Evolutionary conservation across 2,888 invertebrate genomes (phyloP).

Genomic region (Aspidiotus rigidus): DNA sequence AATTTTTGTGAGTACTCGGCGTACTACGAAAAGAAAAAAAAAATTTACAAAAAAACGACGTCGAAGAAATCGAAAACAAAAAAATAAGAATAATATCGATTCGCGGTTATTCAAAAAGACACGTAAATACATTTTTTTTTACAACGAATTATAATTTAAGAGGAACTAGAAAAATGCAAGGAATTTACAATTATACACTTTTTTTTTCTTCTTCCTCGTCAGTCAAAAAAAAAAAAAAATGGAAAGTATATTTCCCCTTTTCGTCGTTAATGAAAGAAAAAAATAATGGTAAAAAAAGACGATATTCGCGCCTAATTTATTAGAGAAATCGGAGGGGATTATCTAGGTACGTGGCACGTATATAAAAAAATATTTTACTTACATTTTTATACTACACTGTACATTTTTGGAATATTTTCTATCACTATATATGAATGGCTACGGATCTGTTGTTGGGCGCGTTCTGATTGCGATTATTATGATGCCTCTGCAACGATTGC

Average conservation of each 20-base stretch:
- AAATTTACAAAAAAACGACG: neutral
- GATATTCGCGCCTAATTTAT: neutral
- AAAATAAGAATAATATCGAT: slow-evolving; percentile 1
- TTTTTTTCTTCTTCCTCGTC: neutral
- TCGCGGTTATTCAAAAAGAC: neutral
- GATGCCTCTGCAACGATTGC: no score
- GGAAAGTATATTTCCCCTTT: neutral
- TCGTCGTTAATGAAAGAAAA: neutral
- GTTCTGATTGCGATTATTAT: slow-evolving; percentile 45
- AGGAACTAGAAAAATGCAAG: slow-evolving; percentile 12
- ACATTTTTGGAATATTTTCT: slow-evolving; percentile 10
- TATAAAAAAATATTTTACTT: neutral
- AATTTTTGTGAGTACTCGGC: slow-evolving; percentile 23
- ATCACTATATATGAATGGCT: slow-evolving; percentile 63
- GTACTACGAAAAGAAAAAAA: slow-evolving; percentile 17
- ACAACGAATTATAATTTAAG: slow-evolving; percentile 2
- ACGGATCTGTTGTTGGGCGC: slow-evolving; percentile 54
- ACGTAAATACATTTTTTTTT: slow-evolving; percentile 3
- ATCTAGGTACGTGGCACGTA: no score
- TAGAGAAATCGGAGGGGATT: no score
- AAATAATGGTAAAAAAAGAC: neutral
- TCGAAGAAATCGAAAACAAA: neutral
- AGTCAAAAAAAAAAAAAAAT: slow-evolving; percentile 8
- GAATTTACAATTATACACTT: slow-evolving; percentile 6
- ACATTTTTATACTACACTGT: neutral